Conservation (phyloP, 2,113 vertebrate genomes). For the Seriola dumerili region DNA sequence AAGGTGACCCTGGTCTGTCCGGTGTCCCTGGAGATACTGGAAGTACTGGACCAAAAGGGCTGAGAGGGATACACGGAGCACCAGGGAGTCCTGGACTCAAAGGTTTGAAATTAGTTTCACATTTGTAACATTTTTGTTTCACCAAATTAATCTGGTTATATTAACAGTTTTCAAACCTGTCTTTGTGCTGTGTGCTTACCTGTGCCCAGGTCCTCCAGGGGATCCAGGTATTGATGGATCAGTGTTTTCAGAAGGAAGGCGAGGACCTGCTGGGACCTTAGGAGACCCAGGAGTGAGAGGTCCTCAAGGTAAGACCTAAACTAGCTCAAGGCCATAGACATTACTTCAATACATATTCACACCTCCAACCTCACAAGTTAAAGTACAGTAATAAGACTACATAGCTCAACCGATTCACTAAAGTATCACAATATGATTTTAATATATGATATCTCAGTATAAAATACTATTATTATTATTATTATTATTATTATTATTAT, state of each 20-base stretch:
- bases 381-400: no score
- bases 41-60: conserved; percentile 63
- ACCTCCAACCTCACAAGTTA: no score
- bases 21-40: conserved; percentile 72
- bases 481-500: no score
- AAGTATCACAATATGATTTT: no score
- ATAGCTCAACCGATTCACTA: no score
- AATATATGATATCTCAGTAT: no score
- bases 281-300: conserved; percentile 79
- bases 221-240: conserved; percentile 58
- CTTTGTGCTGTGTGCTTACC: conserved; percentile 2
- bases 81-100: conserved; percentile 55
- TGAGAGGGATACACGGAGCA: conserved; percentile 50
- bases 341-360: no score
- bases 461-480: no score
- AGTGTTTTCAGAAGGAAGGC: conserved; percentile 28
- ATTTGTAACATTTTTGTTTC: not conserved
- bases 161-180: not conserved
- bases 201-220: conserved; percentile 66
- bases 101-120: conserved; percentile 59
- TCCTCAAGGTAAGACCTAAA: conserved; percentile 73
- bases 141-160: not conserved
- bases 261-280: conserved; percentile 55
- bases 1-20: conserved; percentile 59
- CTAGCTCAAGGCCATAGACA: no score